Base-by-base conservation (phyloP, 2,797 vertebrate genomes). In the Myotis daubentonii region DNA sequence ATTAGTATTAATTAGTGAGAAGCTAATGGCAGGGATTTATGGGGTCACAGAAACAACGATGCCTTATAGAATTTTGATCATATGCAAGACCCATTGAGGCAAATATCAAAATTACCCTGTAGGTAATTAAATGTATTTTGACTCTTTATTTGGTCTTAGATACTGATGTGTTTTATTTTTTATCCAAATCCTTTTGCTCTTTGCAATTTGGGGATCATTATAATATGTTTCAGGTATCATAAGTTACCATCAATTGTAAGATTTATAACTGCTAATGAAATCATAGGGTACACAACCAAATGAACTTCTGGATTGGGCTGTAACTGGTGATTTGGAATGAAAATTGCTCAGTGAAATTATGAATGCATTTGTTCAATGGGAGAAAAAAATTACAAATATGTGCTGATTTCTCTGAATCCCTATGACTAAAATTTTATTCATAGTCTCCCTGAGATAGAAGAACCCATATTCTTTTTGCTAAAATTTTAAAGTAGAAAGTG, bases 251-350 rank as follows among this genome's bases (percentile, higher is more conserved):
- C 66, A 72, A 65, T 25, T 57, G 3, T 60, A 33, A 76, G 28
- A 85, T 84, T 70, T 57, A 16, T 49, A 92, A 55, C n/a, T 71
- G 5, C 71, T 94, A 70, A 75, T 87, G 28, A 93, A 92, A 87
- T 84, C 70, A 87, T 70, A 65, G 17, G 9, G 3, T 28, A 62
- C 9, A 22, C 53, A 23, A 51, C 25, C 62, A 75, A 93, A 81
- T 65, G 28, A 92, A 84, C 33, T 87, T 90, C 65, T 76, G 11
- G 19, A n/a, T 41, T 65, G 38, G 44, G 11, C 16, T 94, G 83
- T 49, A 87, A n/a, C 44, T 57, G 30, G 38, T 87, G 36, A 65
- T 60, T 83, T 65, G 70, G 66, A 20, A 55, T 89, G 15, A 20
- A 74, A 71, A 94, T 51, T 89, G 83, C 36, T 80, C 71, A 68